phyloP scores from a whole-genome alignment of 2,113 vertebrate species.

The Corydoras sp. region DNA sequence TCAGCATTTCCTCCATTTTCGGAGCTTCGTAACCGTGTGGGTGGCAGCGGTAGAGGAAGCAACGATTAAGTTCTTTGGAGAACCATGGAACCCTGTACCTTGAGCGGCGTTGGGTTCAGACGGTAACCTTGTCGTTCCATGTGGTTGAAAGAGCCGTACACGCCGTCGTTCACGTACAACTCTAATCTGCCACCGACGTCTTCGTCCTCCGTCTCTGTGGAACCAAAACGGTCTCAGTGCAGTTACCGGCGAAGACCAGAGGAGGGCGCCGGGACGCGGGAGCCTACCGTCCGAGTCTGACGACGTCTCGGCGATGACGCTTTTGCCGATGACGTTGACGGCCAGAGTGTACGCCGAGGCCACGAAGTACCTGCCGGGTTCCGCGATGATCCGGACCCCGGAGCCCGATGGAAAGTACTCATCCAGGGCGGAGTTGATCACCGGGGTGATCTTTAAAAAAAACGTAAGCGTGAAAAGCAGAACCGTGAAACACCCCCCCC shows the following conservation, averaged over 20 bases:
- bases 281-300: slow-evolving; percentile 71
- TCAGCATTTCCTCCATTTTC: no score
- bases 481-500: neutral
- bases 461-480: neutral
- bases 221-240: neutral
- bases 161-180: no score
- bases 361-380: slow-evolving; percentile 93
- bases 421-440: slow-evolving; percentile 88
- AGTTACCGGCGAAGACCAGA: neutral
- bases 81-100: no score
- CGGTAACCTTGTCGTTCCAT: no score
- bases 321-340: slow-evolving; percentile 96
- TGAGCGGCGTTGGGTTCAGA: no score
- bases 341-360: slow-evolving; percentile 90
- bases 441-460: slow-evolving; percentile 74
- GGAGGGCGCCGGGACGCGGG: neutral
- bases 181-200: no score
- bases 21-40: no score
- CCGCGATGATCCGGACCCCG: slow-evolving; percentile 82
- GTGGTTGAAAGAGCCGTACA: no score
- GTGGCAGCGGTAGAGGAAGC: neutral
- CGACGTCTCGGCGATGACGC: slow-evolving; percentile 82
- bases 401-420: slow-evolving; percentile 87
- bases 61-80: no score
- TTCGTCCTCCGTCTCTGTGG: no score